Conservation (phyloP, 2,888 invertebrate species). For the Herminia tarsipennalis region DNA sequence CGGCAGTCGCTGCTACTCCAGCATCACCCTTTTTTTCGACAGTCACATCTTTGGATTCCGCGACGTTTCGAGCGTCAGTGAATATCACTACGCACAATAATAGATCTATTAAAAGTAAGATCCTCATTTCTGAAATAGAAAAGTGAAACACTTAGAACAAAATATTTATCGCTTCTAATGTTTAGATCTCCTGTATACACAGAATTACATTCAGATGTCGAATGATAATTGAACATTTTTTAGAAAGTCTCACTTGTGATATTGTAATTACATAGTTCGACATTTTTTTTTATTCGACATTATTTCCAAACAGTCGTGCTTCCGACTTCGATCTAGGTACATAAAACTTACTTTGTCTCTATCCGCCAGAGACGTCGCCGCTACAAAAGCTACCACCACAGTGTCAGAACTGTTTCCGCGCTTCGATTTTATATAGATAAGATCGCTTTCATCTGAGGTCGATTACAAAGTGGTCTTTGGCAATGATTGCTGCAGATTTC, state of each 20-base stretch:
- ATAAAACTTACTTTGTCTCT: slow-evolving; percentile 33
- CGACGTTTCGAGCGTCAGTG: slow-evolving; percentile 65
- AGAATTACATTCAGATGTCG: no score
- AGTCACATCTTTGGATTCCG: slow-evolving; percentile 55
- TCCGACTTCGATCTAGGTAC: background rate
- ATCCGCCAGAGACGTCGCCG: slow-evolving; percentile 49
- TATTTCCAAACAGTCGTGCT: background rate
- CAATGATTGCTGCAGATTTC: slow-evolving; percentile 81
- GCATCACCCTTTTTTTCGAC: slow-evolving; percentile 42
- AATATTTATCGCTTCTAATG: no score
- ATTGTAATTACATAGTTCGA: no score
- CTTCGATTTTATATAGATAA: slow-evolving; percentile 83
- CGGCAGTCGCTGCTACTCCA: no score
- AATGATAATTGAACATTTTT: no score
- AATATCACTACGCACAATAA: slow-evolving; percentile 60
- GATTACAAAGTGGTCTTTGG: slow-evolving; percentile 80
- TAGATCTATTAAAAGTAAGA: slow-evolving; percentile 60
- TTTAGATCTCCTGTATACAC: no score
- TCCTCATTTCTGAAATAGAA: slow-evolving; percentile 65
- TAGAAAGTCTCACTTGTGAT: no score
- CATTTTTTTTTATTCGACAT: no score
- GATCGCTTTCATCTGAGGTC: slow-evolving; percentile 74
- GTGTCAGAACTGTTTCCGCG: slow-evolving; percentile 73
- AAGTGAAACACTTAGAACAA: background rate
- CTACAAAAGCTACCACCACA: slow-evolving; percentile 58